A percentile compares a stretch with the other conserved stretches of the same genome.
Conservation (phyloP, 2,888 invertebrate genomes). For the Cyrtodaria siliqua region DNA sequence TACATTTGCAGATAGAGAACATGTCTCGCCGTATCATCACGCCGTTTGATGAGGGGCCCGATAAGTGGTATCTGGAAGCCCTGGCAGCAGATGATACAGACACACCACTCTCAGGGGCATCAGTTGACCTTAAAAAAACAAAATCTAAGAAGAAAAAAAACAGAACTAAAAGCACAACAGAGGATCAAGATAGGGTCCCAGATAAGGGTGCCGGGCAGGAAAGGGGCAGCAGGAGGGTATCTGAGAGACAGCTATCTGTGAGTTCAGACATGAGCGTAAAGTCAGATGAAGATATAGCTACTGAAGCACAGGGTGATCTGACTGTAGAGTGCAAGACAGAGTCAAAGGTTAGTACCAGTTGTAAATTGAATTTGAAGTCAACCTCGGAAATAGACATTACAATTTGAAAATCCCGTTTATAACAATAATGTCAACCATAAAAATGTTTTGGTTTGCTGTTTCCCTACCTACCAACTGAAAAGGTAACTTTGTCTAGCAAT, state of each 20-base stretch:
- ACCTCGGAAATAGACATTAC: too few relatives aligned
- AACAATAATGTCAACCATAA: too few relatives aligned
- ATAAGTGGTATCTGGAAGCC: constrained; percentile 71
- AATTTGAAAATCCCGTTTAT: too few relatives aligned
- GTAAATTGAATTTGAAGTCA: too few relatives aligned
- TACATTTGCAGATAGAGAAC: constrained; percentile 76
- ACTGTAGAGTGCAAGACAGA: constrained; percentile 16
- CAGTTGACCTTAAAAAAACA: constrained; percentile 61
- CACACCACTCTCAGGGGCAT: constrained; percentile 24
- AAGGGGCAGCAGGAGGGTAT: constrained; percentile 18
- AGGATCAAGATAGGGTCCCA: constrained; percentile 59
- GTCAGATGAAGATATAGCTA: constrained; percentile 66
- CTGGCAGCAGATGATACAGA: constrained; percentile 61
- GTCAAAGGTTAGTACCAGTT: constrained; percentile 14
- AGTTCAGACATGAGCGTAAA: constrained; percentile 75
- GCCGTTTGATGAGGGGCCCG: constrained; percentile 79
- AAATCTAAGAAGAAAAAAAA: constrained; percentile 72
- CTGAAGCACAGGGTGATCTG: constrained; percentile 28
- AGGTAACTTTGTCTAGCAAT: too few relatives aligned
- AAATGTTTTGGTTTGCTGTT: too few relatives aligned
- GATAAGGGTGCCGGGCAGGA: constrained; percentile 9
- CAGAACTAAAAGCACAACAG: constrained; percentile 71
- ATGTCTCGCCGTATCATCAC: constrained; percentile 82
- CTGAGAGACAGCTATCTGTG: constrained; percentile 71
- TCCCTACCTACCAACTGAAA: too few relatives aligned